Base-by-base conservation (phyloP, 2,797 vertebrate genomes). In the Argya squamiceps region DNA sequence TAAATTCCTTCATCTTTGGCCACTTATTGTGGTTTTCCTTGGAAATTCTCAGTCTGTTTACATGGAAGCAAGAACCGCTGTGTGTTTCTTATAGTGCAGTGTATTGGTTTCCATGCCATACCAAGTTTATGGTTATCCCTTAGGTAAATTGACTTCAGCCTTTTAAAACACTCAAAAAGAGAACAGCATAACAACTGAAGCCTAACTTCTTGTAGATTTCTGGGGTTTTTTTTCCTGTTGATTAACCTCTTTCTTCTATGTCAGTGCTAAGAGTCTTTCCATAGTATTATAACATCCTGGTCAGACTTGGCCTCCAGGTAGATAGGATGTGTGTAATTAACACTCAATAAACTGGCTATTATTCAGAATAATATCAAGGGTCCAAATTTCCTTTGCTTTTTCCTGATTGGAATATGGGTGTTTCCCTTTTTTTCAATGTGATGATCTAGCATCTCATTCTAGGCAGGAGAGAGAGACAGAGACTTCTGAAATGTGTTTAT, bases 141-240 rank as follows among this genome's bases (percentile, higher is more conserved):
- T 52, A 53, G 13, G 13, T 71, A 52, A 89, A 83, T 29, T 83
- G 23, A 67, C 1, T 47, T 21, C 21, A 49, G 2, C 6, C 44
- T 88, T 85, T 85, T 41, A 27, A 84, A 79, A 46, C 12, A 71
- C 6, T 30, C 23, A 17, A 90, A 69, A 15, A 15, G 16, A 17
- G 11, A 88, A 13, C 17, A 68, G 23, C 32, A 86, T 30, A 84
- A 60, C 24, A 58, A 81, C 27, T 52, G 8, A 75, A 65, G 29
- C 6, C 4, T 39, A 29, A 39, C 7, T 74, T 82, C 17, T 22
- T 67, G 9, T 23, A 67, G 23, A 53, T 60, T 56, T 89, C 34
- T 70, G 23, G 14, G 2, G 1, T 0, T 9, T 12, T 15, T 8
- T 59, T n/a, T 4, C 5, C 5, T 3, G 15, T 59, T 63, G 64